phyloP scores from a whole-genome alignment of 2,113 vertebrate genomes.

The Oreochromis spilurus region DNA sequence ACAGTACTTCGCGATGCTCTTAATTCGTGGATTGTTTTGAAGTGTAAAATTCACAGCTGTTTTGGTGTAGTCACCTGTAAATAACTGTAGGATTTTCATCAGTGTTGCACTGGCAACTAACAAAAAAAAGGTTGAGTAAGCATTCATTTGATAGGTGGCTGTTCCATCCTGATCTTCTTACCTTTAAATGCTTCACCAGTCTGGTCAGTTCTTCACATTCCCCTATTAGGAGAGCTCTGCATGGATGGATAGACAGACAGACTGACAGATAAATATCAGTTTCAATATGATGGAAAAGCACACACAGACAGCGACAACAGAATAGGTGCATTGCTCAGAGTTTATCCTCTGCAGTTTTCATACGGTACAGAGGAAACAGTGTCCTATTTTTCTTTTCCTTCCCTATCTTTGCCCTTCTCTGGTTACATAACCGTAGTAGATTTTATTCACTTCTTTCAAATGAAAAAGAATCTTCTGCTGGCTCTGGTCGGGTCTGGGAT shows the following conservation, averaged over 20 bases:
- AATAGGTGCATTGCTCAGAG: neutral
- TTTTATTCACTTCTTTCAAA: slow-evolving; percentile 34
- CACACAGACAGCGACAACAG: neutral
- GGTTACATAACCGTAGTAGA: slow-evolving; percentile 44
- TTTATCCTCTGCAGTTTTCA: slow-evolving; percentile 18
- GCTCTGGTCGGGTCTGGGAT: slow-evolving; percentile 38
- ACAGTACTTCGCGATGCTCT: neutral
- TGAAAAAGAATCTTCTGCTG: slow-evolving; percentile 44
- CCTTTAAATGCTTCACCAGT: slow-evolving; percentile 71
- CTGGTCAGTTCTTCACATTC: slow-evolving; percentile 67
- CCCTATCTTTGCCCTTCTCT: neutral
- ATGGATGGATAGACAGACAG: neutral
- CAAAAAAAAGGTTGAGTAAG: neutral
- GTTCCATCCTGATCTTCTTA: slow-evolving; percentile 17
- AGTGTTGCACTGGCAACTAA: neutral
- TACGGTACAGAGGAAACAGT: neutral
- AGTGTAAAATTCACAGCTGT: neutral
- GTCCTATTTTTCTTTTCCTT: slow-evolving; percentile 11
- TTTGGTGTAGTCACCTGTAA: neutral
- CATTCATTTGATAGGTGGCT: neutral
- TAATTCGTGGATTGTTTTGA: neutral
- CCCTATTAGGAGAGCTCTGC: slow-evolving; percentile 70
- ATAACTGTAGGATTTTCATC: neutral
- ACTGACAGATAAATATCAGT: neutral
- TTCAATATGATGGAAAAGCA: neutral